Evolutionary conservation across 2,113 vertebrate genomes (phyloP).

Genomic region (Bostrychus sinensis): DNA sequence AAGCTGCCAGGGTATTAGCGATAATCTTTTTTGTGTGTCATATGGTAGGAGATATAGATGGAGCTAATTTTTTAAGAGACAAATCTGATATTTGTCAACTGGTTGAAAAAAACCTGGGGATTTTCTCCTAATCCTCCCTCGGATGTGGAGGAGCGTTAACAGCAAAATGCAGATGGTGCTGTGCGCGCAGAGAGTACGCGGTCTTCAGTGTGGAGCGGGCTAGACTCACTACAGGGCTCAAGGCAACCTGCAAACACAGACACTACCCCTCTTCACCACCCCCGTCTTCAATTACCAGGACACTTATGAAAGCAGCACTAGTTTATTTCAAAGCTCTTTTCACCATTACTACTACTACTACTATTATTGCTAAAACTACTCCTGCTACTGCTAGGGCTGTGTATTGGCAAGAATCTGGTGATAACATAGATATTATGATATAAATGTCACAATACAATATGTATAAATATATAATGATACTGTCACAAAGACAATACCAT

Average conservation of each 20-base stretch:
- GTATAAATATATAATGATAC: no score
- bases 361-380: background rate
- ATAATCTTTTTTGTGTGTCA: slow-evolving; percentile 86
- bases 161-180: slow-evolving; percentile 84
- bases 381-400: no score
- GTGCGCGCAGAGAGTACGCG: slow-evolving; percentile 69
- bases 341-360: background rate
- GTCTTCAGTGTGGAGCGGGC: slow-evolving; percentile 53
- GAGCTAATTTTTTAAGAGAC: slow-evolving; percentile 85
- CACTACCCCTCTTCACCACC: slow-evolving; percentile 15
- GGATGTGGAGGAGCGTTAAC: slow-evolving; percentile 82
- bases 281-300: slow-evolving; percentile 61
- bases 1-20: slow-evolving; percentile 84
- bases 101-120: slow-evolving; percentile 81
- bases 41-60: slow-evolving; percentile 83
- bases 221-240: slow-evolving; percentile 65
- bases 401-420: no score
- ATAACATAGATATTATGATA: no score
- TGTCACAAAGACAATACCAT: no score
- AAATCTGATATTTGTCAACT: slow-evolving; percentile 89
- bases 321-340: slow-evolving; percentile 16
- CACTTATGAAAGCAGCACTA: slow-evolving; percentile 51
- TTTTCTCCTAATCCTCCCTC: slow-evolving; percentile 82
- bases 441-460: no score
- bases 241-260: slow-evolving; percentile 64